Base-by-base conservation (phyloP, 1,140 invertebrate species). In the Drosophila ohnishii region DNA sequence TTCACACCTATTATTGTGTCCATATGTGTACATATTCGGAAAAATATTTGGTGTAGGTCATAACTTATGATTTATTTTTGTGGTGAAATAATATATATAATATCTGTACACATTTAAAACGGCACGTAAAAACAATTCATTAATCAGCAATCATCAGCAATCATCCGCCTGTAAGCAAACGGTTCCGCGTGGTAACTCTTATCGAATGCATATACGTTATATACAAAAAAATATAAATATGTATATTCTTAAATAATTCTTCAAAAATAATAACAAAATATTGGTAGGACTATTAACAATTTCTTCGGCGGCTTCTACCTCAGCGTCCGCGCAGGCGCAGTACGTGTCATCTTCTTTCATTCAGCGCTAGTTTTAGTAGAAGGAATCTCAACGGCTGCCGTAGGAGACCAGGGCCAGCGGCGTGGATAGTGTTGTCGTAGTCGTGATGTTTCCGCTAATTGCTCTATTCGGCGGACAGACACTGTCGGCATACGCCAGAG, bases 401-500 rank as follows among this genome's bases (percentile, higher is more conserved):
- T 81, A 81, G 50, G 50, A 51, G 40, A 28, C 45, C 51, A 83
- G 50, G 64, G 63, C 40, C 28, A 86, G 32, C 30, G 72, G 55
- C 16, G 62, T 42, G 14, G 62, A 14, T 19, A 58, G 34, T 14
- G 50, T 37, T 40, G 56, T 25, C 19, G 61, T 25, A 25, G 37
- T 39, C 11, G 39, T 50, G 13, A 37, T 55, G 47, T 69, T 70
- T 8, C 63, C 55, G 53, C 65, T 67, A 59, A 72, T 75, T 63
- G 51, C 39, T 58, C 37, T 55, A 45, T 57, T 70, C 14, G 60
- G 53, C 66, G 72, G 47, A 11, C 57, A 59, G 57, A 25, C 62
- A 51, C 42, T 51, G 64, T 76, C 56, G 28, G 76, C 57, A 37
- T 87, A 78, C 25, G 87, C 78, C 59, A 90, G 30, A 14, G 45